Evolutionary conservation across 2,888 invertebrate species (phyloP), one percentile per base, ranked within the genome.

Genomic region (Isotomurus palustris): DNA sequence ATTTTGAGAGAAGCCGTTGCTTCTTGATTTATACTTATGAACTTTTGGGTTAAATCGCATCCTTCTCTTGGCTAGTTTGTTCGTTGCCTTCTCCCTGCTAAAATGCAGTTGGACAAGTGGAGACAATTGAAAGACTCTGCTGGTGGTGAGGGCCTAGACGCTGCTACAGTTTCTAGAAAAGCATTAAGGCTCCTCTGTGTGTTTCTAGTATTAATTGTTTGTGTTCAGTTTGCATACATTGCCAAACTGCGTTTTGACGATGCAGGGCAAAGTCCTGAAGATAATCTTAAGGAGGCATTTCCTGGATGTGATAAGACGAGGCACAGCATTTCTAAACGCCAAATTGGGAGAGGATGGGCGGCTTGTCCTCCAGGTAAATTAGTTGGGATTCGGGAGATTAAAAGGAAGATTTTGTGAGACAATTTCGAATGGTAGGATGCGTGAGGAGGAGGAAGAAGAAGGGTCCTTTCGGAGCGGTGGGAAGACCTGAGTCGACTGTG

Each of bases 341-440:
- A 32, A 3, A n/a, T 41, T 21, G 36, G 14, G 21, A 36, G 25
- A 19, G 51, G 28, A 10, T n/a, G 40, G 29, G 45, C 32, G 21
- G 40, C 36, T 14, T 63, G 63, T 53, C 63, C 63, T 22, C 49
- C 63, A 54, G 63, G 63, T 61, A 53, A 19, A 27, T 24, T 17
- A 36, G 24, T 10, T 8, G 28, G 12, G 14, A 43, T 29, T 10
- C 21, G 14, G 19, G 2, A 10, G n/a, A 3, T 24, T 19, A 27
- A 52, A 43, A 41, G 19, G n/a, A 38, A 25, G 27, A 24, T n/a
- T 38, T n/a, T 8, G 12, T 10, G 22, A 14, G 29, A 22, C 4
- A 8, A 24, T 24, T 47, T 14, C 3, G 29, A 2, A 27, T 28
- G 44, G 3, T 19, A 60, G 64, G 64, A n/a, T 64, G 64, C 25